phyloP scores from a whole-genome alignment of 2,888 invertebrate genomes.

The Eugnorisma glareosa region DNA sequence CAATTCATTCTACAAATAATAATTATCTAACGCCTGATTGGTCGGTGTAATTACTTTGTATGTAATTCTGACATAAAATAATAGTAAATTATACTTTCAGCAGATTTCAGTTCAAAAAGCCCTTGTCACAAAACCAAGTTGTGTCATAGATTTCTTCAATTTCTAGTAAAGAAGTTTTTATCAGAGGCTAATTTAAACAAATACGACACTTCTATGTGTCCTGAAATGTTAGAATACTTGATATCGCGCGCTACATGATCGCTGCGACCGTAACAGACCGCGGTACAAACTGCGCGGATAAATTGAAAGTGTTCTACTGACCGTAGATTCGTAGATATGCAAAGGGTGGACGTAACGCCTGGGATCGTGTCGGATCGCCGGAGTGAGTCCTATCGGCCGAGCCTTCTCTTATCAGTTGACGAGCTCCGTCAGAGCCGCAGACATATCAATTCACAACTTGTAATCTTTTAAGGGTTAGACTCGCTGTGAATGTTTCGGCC shows the following conservation, averaged over 20 bases:
- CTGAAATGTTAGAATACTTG: neutral
- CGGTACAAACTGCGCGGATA: constrained; percentile 35
- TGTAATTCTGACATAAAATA: neutral
- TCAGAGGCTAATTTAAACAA: constrained; percentile 12
- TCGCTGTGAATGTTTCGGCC: constrained; percentile 22
- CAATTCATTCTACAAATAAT: neutral
- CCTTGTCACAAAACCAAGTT: neutral
- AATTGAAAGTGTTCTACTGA: constrained; percentile 53
- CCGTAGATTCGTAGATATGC: constrained; percentile 57
- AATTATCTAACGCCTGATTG: too few species aligned
- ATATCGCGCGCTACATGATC: constrained; percentile 17
- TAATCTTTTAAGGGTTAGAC: constrained; percentile 48
- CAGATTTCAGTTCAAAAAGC: neutral
- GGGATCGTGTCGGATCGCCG: constrained; percentile 11
- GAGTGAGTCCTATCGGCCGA: constrained; percentile 10
- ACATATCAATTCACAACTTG: constrained; percentile 49
- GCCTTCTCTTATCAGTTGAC: constrained; percentile 45
- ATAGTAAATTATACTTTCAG: neutral
- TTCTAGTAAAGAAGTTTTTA: constrained; percentile 14
- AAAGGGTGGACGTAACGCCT: constrained; percentile 5
- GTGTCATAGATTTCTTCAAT: neutral
- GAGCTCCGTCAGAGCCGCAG: constrained; percentile 2
- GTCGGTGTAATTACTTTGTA: too few species aligned
- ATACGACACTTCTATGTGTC: constrained; percentile 1
- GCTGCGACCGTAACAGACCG: constrained; percentile 1